Evolutionary conservation across 2,797 vertebrate species (phyloP).

Genomic region (Sandelia bainsii): DNA sequence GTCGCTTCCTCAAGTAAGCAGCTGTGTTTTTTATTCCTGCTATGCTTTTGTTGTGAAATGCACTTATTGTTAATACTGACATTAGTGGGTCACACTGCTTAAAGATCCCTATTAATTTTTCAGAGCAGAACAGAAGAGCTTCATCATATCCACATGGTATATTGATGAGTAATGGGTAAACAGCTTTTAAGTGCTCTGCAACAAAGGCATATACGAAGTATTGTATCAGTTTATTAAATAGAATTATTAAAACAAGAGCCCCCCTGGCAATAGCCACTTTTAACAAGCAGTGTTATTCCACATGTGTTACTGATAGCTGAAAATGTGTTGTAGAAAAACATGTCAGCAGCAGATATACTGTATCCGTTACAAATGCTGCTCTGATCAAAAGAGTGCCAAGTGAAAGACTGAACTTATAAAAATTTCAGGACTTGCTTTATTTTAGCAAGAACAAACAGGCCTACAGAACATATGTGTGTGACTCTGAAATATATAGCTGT

Average conservation of each 20-base stretch:
- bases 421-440: slow-evolving; percentile 28
- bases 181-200: slow-evolving; percentile 39
- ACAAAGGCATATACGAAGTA: slow-evolving; percentile 32
- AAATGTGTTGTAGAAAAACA: slow-evolving; percentile 48
- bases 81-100: slow-evolving; percentile 28
- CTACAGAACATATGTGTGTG: slow-evolving; percentile 1
- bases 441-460: slow-evolving; percentile 24
- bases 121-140: slow-evolving; percentile 9
- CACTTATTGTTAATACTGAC: slow-evolving; percentile 17
- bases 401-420: slow-evolving; percentile 38
- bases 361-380: slow-evolving; percentile 33
- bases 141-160: slow-evolving; percentile 39
- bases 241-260: slow-evolving; percentile 24
- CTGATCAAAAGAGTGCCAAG: slow-evolving; percentile 22
- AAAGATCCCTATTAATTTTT: slow-evolving; percentile 30
- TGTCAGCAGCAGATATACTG: slow-evolving; percentile 32
- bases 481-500: slow-evolving; percentile 49
- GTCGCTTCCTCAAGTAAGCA: slow-evolving; percentile 90
- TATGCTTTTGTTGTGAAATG: slow-evolving; percentile 31
- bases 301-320: slow-evolving; percentile 53
- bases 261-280: slow-evolving; percentile 16
- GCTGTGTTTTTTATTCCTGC: background rate
- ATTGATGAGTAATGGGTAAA: slow-evolving; percentile 37
- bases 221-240: slow-evolving; percentile 33
- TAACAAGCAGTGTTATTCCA: slow-evolving; percentile 37